Conservation (phyloP, 2,113 vertebrate genomes). For the Cathartes aura region DNA sequence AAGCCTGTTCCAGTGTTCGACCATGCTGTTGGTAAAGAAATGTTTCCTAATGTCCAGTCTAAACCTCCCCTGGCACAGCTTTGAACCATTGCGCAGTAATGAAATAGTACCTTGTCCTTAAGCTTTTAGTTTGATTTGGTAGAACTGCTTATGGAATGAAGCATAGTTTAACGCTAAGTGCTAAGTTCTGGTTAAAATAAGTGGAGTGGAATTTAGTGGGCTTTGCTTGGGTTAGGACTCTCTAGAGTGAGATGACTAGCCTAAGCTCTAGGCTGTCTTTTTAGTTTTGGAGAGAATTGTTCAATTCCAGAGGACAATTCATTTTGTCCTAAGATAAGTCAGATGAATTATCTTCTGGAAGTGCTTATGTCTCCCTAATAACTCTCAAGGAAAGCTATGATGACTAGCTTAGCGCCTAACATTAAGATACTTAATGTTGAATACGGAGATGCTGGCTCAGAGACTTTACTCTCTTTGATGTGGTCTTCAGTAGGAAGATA, state of each 20-base stretch:
- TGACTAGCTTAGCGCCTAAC: not conserved
- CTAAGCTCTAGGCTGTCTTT: not conserved
- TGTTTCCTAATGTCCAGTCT: not conserved
- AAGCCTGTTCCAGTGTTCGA: not conserved
- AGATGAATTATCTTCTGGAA: not conserved
- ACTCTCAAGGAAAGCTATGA: not conserved
- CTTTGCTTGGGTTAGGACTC: not conserved
- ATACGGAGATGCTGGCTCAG: not conserved
- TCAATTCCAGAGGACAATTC: not conserved
- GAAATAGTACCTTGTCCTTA: not conserved
- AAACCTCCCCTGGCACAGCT: not conserved
- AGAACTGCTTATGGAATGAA: not conserved
- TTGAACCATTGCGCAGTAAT: not conserved
- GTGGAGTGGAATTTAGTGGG: not conserved
- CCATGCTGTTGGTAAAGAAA: accelerated
- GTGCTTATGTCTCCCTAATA: not conserved
- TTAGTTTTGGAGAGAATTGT: not conserved
- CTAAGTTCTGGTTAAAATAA: not conserved
- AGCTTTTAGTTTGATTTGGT: not conserved
- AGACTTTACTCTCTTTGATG: not conserved
- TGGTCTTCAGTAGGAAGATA: not conserved
- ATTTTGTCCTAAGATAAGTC: not conserved
- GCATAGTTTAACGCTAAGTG: not conserved
- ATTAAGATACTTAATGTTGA: not conserved
- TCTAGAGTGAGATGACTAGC: not conserved